Evolutionary conservation across 2,888 invertebrate species (phyloP), one percentile per base, ranked within the genome.

Genomic region (Dichetophora obliterata): DNA sequence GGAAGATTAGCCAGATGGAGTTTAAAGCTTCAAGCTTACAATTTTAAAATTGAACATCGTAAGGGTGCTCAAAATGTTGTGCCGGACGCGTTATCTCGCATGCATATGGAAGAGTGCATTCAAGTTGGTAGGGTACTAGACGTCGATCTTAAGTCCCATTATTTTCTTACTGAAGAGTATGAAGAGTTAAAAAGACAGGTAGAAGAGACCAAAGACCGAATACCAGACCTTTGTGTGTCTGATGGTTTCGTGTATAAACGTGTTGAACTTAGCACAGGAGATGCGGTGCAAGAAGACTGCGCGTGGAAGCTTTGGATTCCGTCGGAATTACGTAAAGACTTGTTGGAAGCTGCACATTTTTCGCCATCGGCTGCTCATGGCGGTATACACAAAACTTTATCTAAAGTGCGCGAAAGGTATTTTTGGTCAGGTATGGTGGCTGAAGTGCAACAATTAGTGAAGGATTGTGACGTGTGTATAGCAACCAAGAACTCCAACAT

Each of bases 1-100:
- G 85, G 82, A 0, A 75, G 82, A 37, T 66, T 85, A 27, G 83
- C 84, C 5, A 50, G 84, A 16, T 85, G 80, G 77, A 6, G 52
- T 83, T 14, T 31, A 31, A 31, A 31, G 31, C 22, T 78, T 22
- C 76, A 76, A 11, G 34, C 37, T 3, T 75, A 24, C n/a, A 27
- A 72, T 27, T 69, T 75, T 57, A 11, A 74, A 0, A 78, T 75
- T 11, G 59, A 75, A 52, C 77, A 75, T 14, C 59, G 66, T 5
- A 77, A 75, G 24, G 70, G 77, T 2, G 14, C 63, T 2, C 65
- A 78, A 22, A 78, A 78, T 70, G 37, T 74, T 0, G 75, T 78
- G 0, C 81, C 84, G 0, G 85, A 85, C 73, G 80, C 83, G 4
- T 66, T 83, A 0, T 82, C 82, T n/a, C 63, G 82, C 54, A 75